Base-by-base conservation (phyloP, 1,140 invertebrate species). In the Apolygus lucorum region DNA sequence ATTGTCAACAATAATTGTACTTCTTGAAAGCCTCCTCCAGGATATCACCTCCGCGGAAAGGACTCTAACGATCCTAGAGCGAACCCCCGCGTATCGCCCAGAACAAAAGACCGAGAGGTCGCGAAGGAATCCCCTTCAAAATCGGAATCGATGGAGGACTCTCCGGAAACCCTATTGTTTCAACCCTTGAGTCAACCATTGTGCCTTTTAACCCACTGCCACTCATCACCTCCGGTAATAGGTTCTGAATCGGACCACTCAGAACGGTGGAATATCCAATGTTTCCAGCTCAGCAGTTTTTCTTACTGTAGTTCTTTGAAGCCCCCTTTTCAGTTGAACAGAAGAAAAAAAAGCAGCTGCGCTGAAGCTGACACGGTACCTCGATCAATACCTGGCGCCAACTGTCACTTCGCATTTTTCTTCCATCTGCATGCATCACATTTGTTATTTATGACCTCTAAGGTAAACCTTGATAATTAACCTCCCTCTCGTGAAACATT, bases 261-360 rank as follows among this genome's bases (percentile, higher is more conserved):
- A 59, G 17, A 59, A 59, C 54, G 8, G 22, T 24, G 54, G 54
- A 59, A 59, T 59, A 59, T 59, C 54, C 13, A 14, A 59, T 22
- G 54, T 59, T 59, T 59, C 54, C 54, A 59, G 54, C 22, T 59
- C 54, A 59, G 54, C 54, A 59, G 54, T 59, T 59, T n/a, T n/a
- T 59, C 54, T 59, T 24, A 59, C 13, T 59, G 54, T 59, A n/a
- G n/a, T n/a, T n/a, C n/a, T n/a, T n/a, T n/a, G 11, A 59, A 24
- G 54, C 22, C 22, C 8, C 22, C 22, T 22, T 24, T 59, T 8
- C 54, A 21, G 54, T 59, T 17, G 54, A 59, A 4, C 54, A 13
- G 22, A 59, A 22, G 54, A 21, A 22, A 59, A 59, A 59, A 24
- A 24, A 24, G 54, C 34, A 49, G 34, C 34, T 49, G 34, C 34